phyloP scores from a whole-genome alignment of 1,140 invertebrate species.

The Latrodectus geometricus region DNA sequence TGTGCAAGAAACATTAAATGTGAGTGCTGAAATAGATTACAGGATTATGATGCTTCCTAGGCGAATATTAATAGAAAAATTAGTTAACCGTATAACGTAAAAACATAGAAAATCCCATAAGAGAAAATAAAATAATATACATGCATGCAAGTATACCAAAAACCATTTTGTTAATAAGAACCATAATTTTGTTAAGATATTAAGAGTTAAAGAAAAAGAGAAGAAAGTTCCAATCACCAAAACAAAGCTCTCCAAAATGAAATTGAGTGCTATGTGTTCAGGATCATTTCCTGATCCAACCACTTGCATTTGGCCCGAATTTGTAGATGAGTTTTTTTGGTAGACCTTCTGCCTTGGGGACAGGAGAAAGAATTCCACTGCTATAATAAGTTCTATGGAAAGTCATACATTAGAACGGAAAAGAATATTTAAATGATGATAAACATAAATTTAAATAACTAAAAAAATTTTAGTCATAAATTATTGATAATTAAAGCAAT shows the following conservation, averaged over 20 bases:
- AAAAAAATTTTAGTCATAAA: not conserved
- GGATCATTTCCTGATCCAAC: constrained; percentile 74
- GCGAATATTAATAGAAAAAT: no score
- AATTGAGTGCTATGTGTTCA: constrained; percentile 26
- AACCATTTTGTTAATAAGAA: no score
- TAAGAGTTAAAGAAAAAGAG: not conserved
- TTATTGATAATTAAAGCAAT: not conserved
- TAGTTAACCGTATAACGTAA: no score
- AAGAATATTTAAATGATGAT: not conserved
- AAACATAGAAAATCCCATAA: no score
- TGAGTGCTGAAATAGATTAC: no score
- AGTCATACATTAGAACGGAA: not conserved
- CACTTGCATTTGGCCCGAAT: constrained; percentile 82
- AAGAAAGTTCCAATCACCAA: constrained; percentile 58
- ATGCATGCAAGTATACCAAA: no score
- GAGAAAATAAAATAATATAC: no score
- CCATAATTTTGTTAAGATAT: no score
- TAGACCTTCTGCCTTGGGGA: constrained; percentile 72
- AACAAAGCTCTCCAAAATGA: constrained; percentile 38
- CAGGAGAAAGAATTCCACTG: constrained; percentile 71
- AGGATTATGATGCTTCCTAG: no score
- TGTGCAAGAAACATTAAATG: no score
- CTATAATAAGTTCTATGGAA: constrained; percentile 71
- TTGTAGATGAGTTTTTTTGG: constrained; percentile 83
- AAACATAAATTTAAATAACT: not conserved